Evolutionary conservation across 2,888 invertebrate genomes (phyloP).

Genomic region (Lucinisca nassula): DNA sequence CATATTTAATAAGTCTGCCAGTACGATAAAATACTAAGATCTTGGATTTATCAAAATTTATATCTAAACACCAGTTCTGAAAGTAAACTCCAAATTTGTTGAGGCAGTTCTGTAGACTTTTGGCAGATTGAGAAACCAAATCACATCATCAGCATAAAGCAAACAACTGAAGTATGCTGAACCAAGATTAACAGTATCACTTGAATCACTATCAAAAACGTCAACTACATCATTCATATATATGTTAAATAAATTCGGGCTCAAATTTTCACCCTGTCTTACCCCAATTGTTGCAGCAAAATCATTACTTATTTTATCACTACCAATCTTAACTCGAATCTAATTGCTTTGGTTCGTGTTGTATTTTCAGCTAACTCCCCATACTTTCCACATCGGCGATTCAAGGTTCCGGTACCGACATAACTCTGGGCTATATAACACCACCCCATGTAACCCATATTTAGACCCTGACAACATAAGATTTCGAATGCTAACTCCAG

Average conservation of each 20-base stretch:
- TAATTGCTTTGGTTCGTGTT: background rate
- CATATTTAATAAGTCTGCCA: background rate
- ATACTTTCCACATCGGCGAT: no score
- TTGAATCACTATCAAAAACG: background rate
- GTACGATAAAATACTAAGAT: background rate
- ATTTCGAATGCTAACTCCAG: no score
- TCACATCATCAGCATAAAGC: background rate
- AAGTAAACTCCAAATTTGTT: background rate
- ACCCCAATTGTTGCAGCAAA: background rate
- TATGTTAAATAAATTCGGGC: conserved; percentile 11
- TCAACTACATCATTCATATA: conserved; percentile 2
- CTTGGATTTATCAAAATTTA: background rate
- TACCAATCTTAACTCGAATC: background rate
- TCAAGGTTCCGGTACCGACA: no score
- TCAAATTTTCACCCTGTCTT: conserved; percentile 11
- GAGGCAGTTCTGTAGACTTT: conserved; percentile 3
- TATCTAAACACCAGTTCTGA: background rate
- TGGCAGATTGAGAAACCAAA: conserved; percentile 5
- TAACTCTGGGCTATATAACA: no score
- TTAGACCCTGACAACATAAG: no score
- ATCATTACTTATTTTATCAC: background rate
- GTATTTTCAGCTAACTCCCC: no score
- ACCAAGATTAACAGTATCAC: background rate
- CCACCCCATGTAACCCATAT: no score
- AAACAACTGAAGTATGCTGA: background rate